Evolutionary conservation across 2,888 invertebrate species (phyloP).

Genomic region (Euspilapteryx auroguttella): DNA sequence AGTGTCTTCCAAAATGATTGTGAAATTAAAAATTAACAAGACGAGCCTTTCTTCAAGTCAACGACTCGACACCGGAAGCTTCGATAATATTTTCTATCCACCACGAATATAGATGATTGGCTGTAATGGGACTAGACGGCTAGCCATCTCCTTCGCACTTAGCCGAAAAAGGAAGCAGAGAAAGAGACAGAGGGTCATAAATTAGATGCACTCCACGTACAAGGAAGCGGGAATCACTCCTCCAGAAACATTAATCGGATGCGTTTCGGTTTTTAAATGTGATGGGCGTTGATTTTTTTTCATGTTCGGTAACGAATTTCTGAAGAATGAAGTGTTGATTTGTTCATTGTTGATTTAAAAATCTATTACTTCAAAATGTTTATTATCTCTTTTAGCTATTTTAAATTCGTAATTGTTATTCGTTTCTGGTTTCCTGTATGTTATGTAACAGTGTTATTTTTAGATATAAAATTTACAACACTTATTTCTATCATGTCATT

Average conservation of each 20-base stretch:
- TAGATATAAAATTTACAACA: too few species aligned
- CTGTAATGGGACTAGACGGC: slow-evolving; percentile 28
- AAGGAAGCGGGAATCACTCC: slow-evolving; percentile 50
- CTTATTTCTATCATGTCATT: too few species aligned
- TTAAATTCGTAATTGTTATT: too few species aligned
- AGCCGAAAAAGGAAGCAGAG: slow-evolving; percentile 9
- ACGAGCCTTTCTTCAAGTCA: slow-evolving; percentile 18
- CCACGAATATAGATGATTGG: slow-evolving; percentile 58
- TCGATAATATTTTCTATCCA: slow-evolving; percentile 52
- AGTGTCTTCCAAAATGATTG: too few species aligned
- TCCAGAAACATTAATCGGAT: slow-evolving; percentile 49
- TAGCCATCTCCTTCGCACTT: slow-evolving; percentile 17
- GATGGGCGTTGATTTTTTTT: slow-evolving; percentile 3
- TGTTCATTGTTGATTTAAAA: too few species aligned
- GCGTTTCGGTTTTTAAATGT: slow-evolving; percentile 1
- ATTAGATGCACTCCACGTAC: slow-evolving; percentile 49
- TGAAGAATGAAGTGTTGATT: not conserved
- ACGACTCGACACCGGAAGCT: slow-evolving; percentile 47
- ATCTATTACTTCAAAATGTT: too few species aligned
- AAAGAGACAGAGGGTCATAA: slow-evolving; percentile 19
- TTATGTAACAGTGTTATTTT: too few species aligned
- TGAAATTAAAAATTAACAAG: slow-evolving; percentile 1
- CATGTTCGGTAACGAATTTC: too few species aligned
- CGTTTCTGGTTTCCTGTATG: too few species aligned
- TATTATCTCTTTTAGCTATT: too few species aligned